These are phyloP conservation scores for Drosophila kepulauana DNA, from an alignment of 1,140 invertebrate genomes.

Conservation along the genomic window DNA sequence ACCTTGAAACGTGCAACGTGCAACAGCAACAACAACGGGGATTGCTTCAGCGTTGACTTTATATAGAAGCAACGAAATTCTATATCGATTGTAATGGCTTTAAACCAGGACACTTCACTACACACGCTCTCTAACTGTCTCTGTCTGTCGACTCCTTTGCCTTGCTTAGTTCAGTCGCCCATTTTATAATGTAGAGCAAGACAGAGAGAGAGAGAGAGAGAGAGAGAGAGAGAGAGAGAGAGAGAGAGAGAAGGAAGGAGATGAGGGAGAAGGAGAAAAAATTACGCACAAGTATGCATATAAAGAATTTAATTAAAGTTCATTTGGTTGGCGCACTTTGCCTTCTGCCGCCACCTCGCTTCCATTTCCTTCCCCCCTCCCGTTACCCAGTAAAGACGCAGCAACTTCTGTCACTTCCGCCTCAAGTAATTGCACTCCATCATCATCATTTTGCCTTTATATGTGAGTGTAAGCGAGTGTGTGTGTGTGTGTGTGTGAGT, in stretches of 20 bases:
- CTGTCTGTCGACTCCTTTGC: neutral
- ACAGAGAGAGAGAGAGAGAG: conserved; percentile 13
- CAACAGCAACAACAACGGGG: conserved; percentile 5
- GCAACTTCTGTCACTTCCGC: conserved; percentile 59
- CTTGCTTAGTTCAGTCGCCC: conserved; percentile 29
- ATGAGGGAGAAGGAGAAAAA: conserved; percentile 39
- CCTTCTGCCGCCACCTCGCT: conserved; percentile 3
- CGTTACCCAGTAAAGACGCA: conserved; percentile 20
- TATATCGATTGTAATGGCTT: neutral
- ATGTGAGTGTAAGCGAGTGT: conserved; percentile 1
- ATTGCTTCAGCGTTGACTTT: neutral
- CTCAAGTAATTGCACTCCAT: conserved; percentile 74
- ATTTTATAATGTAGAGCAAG: conserved; percentile 63
- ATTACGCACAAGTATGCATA: conserved; percentile 63
- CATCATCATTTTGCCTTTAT: conserved; percentile 46
- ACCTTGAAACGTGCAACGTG: conserved; percentile 11
- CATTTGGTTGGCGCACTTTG: conserved; percentile 59
- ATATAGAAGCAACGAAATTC: neutral
- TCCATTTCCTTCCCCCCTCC: neutral
- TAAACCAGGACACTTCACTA: neutral
- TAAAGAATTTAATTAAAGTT: conserved; percentile 82
- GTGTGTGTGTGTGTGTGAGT: conserved; percentile 16
- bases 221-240: conserved; percentile 18
- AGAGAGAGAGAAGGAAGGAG: conserved; percentile 5
- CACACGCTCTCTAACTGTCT: neutral